Base-by-base conservation (phyloP, 2,113 vertebrate species). In the Setophaga petechia region DNA sequence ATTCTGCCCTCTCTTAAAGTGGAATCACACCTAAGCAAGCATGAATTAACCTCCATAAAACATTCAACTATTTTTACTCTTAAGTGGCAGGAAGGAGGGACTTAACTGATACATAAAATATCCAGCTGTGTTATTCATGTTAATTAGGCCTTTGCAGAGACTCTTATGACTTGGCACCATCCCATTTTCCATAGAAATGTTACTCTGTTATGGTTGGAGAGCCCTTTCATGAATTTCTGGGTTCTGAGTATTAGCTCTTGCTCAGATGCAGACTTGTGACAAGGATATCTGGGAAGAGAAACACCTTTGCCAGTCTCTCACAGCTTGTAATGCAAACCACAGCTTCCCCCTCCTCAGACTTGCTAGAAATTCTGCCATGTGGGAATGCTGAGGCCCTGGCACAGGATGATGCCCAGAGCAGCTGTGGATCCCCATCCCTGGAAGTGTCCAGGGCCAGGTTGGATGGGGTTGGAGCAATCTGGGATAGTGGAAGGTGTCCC, bases 51-150 rank as follows among this genome's bases (percentile, higher is more conserved):
- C 65, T 55, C 81, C 39, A 43, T 92, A 87, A 96, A 94, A 58
- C 14, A 27, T 62, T 87, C 65, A 10, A 58, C 47, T 87, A 35
- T 91, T 96, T 96, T 93, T 89, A 67, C 69, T 80, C 71, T 46
- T 74, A 94, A 96, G 79, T 92, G 79, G 76, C 91, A 93, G 92
- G 88, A 95, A 95, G 92, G 72, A 88, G 83, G 88, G 88, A 88
- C 85, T 96, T 93, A 88, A 12, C 39, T 86, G 94, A 85, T 95
- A 67, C 30, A 77, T 94, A 80, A 94, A 94, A 90, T 94, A 93
- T 59, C 75, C 90, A 90, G 85, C 90, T 96, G 94, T 95, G 94
- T 94, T 96, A 90, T 90, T 95, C 72, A 21, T 92, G 76, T 84
- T 94, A 93, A 95, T 90, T 90, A 73, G 68, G 72, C 74, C 78